A percentile compares a stretch with the other conserved stretches of the same genome.
Evolutionary conservation across 1,140 invertebrate genomes (phyloP).

Genomic region (Venturia canescens): DNA sequence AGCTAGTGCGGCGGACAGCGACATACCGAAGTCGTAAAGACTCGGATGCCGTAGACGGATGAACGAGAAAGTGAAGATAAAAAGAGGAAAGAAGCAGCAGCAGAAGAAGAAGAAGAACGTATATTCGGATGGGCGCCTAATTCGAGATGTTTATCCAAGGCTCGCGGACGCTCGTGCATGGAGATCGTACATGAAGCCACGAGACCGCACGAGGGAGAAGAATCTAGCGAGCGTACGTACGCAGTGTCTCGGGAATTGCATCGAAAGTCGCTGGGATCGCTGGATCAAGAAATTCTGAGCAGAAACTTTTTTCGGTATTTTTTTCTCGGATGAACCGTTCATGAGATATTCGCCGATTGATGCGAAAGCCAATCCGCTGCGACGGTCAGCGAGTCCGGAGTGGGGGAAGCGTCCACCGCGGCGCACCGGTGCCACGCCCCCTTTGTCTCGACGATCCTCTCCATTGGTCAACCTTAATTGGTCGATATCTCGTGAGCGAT

Average conservation of each 20-base stretch:
- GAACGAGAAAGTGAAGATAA: constrained; percentile 25
- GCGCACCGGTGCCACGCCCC: no score
- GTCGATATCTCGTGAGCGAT: no score
- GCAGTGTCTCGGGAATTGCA: no score
- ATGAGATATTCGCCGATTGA: no score
- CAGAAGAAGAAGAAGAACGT: constrained; percentile 58
- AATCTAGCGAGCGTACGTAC: background rate
- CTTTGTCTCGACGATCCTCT: no score
- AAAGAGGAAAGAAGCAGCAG: constrained; percentile 20
- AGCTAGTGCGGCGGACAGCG: background rate
- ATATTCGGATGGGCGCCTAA: constrained; percentile 57
- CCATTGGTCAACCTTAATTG: no score
- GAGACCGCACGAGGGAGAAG: constrained; percentile 6
- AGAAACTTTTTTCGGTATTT: no score
- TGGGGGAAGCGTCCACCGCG: no score
- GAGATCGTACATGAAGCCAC: background rate
- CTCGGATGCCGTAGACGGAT: constrained; percentile 42
- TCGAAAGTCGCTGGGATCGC: no score
- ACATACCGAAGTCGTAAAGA: constrained; percentile 65
- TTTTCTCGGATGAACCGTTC: no score
- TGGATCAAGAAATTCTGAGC: background rate
- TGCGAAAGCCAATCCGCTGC: no score
- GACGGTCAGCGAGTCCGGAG: no score
- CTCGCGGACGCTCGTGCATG: constrained; percentile 24
- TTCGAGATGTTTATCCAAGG: constrained; percentile 69